Conservation (phyloP, 2,113 vertebrate genomes). For the Meriones unguiculatus region DNA sequence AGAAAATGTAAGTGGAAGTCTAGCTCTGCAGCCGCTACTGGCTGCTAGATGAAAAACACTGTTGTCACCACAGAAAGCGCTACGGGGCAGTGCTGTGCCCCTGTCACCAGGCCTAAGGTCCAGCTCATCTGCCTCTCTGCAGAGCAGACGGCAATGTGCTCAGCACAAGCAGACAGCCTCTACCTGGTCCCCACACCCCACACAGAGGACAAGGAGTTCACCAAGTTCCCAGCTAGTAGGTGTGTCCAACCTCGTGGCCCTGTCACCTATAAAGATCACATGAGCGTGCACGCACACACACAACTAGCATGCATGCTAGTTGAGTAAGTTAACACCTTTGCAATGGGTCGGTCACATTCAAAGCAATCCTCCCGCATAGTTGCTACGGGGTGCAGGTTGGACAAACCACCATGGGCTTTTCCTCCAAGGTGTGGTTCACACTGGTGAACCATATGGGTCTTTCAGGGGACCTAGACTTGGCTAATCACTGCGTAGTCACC, state of each 20-base stretch:
- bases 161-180: no score
- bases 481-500: neutral
- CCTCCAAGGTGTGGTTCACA: neutral
- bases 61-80: neutral
- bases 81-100: neutral
- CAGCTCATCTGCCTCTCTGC: rapidly evolving
- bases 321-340: neutral
- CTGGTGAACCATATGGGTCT: neutral
- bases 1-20: neutral
- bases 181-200: neutral
- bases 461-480: no score
- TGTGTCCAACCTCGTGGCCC: neutral
- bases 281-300: neutral
- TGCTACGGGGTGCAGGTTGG: neutral
- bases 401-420: neutral
- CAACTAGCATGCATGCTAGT: no score
- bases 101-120: neutral
- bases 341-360: neutral
- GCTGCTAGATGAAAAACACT: neutral
- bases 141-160: no score
- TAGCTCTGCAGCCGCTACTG: neutral
- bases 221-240: no score
- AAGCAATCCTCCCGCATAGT: neutral
- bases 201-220: no score
- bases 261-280: neutral